Conservation (phyloP, 2,113 vertebrate species). For the Neodon shergylaensis region DNA sequence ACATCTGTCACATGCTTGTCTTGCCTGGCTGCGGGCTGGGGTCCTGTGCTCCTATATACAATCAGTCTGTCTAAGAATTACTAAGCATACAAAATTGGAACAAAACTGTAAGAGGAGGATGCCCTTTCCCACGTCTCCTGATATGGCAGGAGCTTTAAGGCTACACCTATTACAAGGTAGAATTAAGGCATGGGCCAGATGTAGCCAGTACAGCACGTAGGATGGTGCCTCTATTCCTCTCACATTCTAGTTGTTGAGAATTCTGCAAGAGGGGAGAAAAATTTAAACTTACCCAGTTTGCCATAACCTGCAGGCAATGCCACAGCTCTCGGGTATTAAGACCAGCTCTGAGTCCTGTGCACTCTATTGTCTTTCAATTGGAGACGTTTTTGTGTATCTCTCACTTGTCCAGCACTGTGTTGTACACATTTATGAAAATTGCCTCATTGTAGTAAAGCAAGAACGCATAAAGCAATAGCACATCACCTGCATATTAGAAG, state of each 20-base stretch:
- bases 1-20: slow-evolving; percentile 53
- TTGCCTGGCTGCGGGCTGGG: not conserved
- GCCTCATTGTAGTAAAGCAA: not conserved
- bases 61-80: slow-evolving; percentile 48
- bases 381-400: not conserved
- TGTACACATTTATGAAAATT: not conserved
- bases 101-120: not conserved
- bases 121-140: not conserved
- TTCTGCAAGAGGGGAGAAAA: not conserved
- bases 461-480: not conserved
- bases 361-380: not conserved
- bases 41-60: slow-evolving; percentile 2
- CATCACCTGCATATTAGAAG: not conserved
- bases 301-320: not conserved
- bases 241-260: not conserved
- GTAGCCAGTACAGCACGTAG: accelerated
- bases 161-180: not conserved
- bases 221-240: not conserved
- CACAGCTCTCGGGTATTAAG: not conserved
- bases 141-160: not conserved
- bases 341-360: not conserved
- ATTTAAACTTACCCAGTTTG: not conserved
- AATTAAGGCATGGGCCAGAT: not conserved
- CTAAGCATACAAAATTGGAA: not conserved
- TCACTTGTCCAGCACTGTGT: not conserved